phyloP scores from a whole-genome alignment of 1,140 invertebrate genomes.

The Leptestheria dahalacensis region DNA sequence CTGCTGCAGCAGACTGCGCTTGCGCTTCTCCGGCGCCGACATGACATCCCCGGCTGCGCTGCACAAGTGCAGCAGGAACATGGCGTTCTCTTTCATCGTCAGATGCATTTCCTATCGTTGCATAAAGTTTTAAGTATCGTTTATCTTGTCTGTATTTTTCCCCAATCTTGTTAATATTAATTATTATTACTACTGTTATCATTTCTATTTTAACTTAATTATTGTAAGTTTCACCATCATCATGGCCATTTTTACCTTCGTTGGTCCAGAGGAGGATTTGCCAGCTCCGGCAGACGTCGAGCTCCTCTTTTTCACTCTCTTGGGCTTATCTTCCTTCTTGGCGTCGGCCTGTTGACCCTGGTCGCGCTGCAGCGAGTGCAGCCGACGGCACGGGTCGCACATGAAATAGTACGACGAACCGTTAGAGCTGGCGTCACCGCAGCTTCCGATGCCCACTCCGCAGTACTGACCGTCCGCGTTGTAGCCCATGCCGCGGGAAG shows the following conservation, averaged over 20 bases:
- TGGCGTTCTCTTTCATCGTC: slow-evolving; percentile 80
- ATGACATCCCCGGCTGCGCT: slow-evolving; percentile 27
- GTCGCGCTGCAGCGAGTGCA: slow-evolving; percentile 42
- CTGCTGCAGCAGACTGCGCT: slow-evolving; percentile 17
- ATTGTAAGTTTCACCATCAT: too few relatives aligned
- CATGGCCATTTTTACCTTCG: slow-evolving; percentile 7
- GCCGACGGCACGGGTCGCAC: slow-evolving; percentile 74
- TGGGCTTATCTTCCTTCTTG: slow-evolving; percentile 26
- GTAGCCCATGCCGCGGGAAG: slow-evolving; percentile 74
- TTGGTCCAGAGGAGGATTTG: slow-evolving; percentile 23
- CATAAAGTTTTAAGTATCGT: too few relatives aligned
- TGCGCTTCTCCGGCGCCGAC: slow-evolving; percentile 12
- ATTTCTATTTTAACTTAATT: too few relatives aligned
- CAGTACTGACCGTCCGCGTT: slow-evolving; percentile 71
- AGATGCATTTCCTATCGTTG: slow-evolving; percentile 47
- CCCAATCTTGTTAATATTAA: too few relatives aligned
- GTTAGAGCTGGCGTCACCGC: slow-evolving; percentile 58
- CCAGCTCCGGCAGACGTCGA: slow-evolving; percentile 16
- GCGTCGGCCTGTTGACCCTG: slow-evolving; percentile 21
- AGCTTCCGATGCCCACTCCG: slow-evolving; percentile 72
- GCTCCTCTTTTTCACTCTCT: slow-evolving; percentile 27
- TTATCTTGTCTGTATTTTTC: too few relatives aligned
- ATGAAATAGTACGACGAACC: slow-evolving; percentile 80
- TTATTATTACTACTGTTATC: too few relatives aligned
- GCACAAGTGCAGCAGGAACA: slow-evolving; percentile 80